Evolutionary conservation across 2,113 vertebrate species (phyloP).

Genomic region (Butorides virescens): DNA sequence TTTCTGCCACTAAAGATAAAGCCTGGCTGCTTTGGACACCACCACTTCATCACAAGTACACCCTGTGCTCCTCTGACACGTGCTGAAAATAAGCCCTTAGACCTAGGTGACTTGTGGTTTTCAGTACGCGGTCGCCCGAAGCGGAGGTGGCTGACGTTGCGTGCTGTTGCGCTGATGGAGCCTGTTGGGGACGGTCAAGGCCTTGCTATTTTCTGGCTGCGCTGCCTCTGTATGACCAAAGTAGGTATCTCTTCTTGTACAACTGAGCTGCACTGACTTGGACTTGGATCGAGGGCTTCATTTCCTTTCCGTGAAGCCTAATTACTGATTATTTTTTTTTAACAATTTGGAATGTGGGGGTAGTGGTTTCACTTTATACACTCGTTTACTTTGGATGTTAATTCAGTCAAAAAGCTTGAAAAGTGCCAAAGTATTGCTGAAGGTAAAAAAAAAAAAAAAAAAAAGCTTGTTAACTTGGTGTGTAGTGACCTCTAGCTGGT

Average conservation of each 20-base stretch:
- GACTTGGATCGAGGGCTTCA: neutral
- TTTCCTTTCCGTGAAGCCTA: neutral
- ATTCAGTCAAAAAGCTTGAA: neutral
- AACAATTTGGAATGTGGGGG: neutral
- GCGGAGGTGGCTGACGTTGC: neutral
- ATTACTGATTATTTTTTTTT: neutral
- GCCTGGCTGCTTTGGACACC: neutral
- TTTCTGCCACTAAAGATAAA: neutral
- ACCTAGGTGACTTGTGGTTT: neutral
- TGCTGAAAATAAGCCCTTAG: neutral
- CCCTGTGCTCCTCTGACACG: neutral
- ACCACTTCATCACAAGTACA: neutral
- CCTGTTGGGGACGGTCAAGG: neutral
- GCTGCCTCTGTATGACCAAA: conserved; percentile 17
- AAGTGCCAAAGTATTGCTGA: neutral
- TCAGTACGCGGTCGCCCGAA: neutral
- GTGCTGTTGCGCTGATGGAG: neutral
- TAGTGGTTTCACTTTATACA: neutral
- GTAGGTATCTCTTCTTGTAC: neutral
- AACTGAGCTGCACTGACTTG: neutral
- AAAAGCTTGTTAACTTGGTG: neutral
- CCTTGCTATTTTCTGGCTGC: neutral
- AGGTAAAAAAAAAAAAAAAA: neutral
- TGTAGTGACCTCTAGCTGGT: neutral
- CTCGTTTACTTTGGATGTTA: neutral